Conservation (phyloP, 1,140 invertebrate species). For the Drosophila watanabei region DNA sequence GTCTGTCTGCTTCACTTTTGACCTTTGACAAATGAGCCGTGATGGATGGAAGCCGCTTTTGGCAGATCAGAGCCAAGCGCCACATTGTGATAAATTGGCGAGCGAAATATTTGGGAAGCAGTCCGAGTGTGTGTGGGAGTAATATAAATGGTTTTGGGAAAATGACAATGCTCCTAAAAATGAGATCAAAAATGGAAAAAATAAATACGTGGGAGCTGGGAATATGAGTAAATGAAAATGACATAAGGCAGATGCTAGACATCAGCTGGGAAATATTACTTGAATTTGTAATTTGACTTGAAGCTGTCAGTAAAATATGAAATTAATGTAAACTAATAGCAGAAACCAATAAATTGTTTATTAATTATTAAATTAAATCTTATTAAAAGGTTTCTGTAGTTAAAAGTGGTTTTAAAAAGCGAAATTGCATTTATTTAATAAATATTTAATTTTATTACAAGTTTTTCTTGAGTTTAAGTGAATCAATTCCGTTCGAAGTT, state of each 20-base stretch:
- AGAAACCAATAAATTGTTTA: neutral
- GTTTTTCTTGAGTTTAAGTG: neutral
- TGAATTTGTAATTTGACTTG: neutral
- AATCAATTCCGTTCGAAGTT: neutral
- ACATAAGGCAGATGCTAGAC: neutral
- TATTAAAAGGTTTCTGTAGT: neutral
- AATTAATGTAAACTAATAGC: neutral
- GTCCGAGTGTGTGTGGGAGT: constrained; percentile 26
- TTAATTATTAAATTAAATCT: neutral
- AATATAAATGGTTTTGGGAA: neutral
- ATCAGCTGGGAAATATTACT: neutral
- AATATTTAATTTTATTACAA: too few relatives aligned
- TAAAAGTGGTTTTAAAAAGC: neutral
- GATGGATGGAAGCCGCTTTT: constrained; percentile 58
- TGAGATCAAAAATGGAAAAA: neutral
- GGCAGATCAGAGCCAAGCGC: constrained; percentile 65
- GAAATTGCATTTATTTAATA: neutral
- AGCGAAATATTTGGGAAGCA: constrained; percentile 31
- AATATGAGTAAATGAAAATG: constrained; percentile 10
- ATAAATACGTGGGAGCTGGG: neutral
- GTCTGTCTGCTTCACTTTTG: constrained; percentile 27
- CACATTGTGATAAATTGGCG: constrained; percentile 70
- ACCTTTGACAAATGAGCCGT: constrained; percentile 77
- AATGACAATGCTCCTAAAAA: neutral
- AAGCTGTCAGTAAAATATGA: neutral